Base-by-base conservation (phyloP, 2,113 vertebrate genomes). In the Rhea americana region DNA sequence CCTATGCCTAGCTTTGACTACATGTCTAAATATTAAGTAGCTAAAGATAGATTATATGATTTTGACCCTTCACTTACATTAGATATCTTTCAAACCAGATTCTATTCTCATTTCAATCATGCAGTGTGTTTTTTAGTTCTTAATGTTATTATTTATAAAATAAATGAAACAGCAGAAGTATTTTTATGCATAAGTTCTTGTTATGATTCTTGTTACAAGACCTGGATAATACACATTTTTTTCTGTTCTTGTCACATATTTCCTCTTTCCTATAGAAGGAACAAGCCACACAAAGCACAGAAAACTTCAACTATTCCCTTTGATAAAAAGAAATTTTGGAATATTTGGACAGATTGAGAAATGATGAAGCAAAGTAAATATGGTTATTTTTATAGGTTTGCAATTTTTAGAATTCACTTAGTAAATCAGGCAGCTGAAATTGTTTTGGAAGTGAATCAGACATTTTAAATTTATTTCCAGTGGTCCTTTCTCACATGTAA, bases 291-390 rank as follows among this genome's bases (percentile, higher is more conserved):
- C 0, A 22, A 87, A 41, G 8, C 43, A 53, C 8, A 81, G 37
- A 75, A 78, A 86, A 7, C 4, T 87, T 91, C 83, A 90, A 91
- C 85, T 93, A 94, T 92, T 94, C 90, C 86, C 58, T 92, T 94
- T 87, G 71, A 86, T 89, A 50, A 51, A 56, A 76, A 73, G 22
- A 82, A 77, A 19, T 74, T 93, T 85, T 62, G 78, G 71, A 88
- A 43, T 66, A 80, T 80, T 80, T 32, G 17, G 14, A 85, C 32
- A 87, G 80, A 90, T 20, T 68, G 50, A 87, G 62, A 87, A 94
- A 88, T 50, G 3, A 70, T 71, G 58, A 91, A 86, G 13, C 3
- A 35, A 85, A 93, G 25, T 74, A 81, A 83, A 58, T 62, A 43
- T 84, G 43, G 79, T 17, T 43, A 9, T 45, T 82, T 91, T 41